Percentiles rank a stretch among this genome's conserved stretches.
phyloP scores from a whole-genome alignment of 2,888 invertebrate genomes.

The Junonia oenone region DNA sequence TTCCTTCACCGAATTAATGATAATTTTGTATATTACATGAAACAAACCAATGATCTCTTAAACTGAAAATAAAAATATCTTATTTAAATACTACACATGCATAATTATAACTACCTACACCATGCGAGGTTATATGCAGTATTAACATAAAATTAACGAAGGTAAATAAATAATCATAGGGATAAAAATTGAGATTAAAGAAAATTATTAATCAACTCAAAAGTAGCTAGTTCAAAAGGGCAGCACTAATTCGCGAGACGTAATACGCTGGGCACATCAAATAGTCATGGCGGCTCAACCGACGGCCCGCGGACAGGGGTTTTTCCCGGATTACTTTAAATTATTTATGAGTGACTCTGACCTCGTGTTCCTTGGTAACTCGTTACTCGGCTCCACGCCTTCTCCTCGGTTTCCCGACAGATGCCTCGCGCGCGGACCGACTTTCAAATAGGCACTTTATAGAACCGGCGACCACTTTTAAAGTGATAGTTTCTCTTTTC shows the following conservation, averaged over 20 bases:
- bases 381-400: conserved; percentile 38
- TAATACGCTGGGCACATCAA: conserved; percentile 57
- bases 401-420: conserved; percentile 37
- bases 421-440: conserved; percentile 49
- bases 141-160: neutral
- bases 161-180: neutral
- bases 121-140: neutral
- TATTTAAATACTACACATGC: neutral
- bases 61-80: neutral
- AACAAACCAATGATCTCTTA: neutral
- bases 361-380: conserved; percentile 49
- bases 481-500: conserved; percentile 63
- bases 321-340: conserved; percentile 74
- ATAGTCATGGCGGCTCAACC: conserved; percentile 57
- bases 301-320: conserved; percentile 60
- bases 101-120: neutral
- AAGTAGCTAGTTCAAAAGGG: conserved; percentile 37
- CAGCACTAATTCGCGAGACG: conserved; percentile 54
- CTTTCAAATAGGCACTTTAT: conserved; percentile 64
- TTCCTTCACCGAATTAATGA: no score
- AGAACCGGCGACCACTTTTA: conserved; percentile 55
- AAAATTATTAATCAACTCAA: conserved; percentile 29
- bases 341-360: conserved; percentile 75
- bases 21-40: neutral
- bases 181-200: conserved; percentile 20